A percentile compares a stretch with the other conserved stretches of the same genome.
Evolutionary conservation across 2,888 invertebrate genomes (phyloP).

Genomic region (Metopia argyrocephala): DNA sequence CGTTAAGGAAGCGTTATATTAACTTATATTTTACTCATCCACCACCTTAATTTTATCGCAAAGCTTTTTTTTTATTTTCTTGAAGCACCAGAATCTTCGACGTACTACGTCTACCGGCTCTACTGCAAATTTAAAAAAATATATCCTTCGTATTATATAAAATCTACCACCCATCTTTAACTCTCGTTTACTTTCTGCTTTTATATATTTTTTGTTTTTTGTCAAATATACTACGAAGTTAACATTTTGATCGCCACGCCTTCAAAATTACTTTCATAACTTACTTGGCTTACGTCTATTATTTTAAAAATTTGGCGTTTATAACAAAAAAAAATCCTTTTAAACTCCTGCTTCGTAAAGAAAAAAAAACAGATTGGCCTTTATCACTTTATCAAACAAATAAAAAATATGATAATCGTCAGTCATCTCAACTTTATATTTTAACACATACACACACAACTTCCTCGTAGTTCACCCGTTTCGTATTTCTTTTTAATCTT

Average conservation of each 20-base stretch:
- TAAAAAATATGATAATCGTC: constrained; percentile 22
- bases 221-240: constrained; percentile 30
- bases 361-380: constrained; percentile 43
- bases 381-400: constrained; percentile 16
- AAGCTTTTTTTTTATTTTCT: constrained; percentile 44
- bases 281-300: constrained; percentile 46
- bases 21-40: constrained; percentile 20
- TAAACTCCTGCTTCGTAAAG: constrained; percentile 54
- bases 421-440: constrained; percentile 57
- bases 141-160: constrained; percentile 3
- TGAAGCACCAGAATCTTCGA: constrained; percentile 51
- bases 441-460: constrained; percentile 61
- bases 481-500: constrained; percentile 36
- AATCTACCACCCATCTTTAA: constrained; percentile 24
- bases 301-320: constrained; percentile 39
- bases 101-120: constrained; percentile 43
- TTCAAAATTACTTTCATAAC: constrained; percentile 34
- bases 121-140: not conserved
- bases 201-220: constrained; percentile 9
- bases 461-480: constrained; percentile 61
- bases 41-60: constrained; percentile 55
- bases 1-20: constrained; percentile 30
- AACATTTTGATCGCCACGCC: constrained; percentile 26
- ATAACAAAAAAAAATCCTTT: constrained; percentile 23
- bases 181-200: constrained; percentile 43